Evolutionary conservation across 2,797 vertebrate genomes (phyloP).

Genomic region (Melanotaenia boesemani): DNA sequence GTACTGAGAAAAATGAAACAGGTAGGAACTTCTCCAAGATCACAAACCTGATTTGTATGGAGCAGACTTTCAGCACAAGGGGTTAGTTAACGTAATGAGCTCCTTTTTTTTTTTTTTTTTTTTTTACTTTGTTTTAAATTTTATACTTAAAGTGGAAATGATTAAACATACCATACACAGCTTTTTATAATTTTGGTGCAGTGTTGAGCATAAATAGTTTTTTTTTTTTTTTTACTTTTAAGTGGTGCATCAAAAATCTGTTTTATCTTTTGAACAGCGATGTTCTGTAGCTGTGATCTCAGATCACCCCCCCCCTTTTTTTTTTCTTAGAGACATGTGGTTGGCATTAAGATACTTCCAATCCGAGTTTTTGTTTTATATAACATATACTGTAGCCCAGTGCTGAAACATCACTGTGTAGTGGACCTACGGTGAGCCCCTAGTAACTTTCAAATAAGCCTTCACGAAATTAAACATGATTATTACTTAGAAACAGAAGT

Average conservation of each 20-base stretch:
- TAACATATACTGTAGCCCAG: constrained; percentile 1
- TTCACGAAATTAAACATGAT: not conserved
- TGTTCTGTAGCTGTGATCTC: constrained; percentile 26
- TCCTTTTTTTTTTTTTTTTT: not conserved
- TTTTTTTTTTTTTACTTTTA: constrained; percentile 3
- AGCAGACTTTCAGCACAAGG: constrained; percentile 1
- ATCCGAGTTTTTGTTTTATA: constrained; percentile 33
- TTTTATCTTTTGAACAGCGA: constrained; percentile 31
- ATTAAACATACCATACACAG: not conserved
- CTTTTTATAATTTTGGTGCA: not conserved
- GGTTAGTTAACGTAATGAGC: not conserved
- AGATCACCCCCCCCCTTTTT: constrained; percentile 29
- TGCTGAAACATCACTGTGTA: constrained; percentile 13
- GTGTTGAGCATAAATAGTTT: constrained; percentile 16
- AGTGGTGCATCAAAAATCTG: constrained; percentile 24
- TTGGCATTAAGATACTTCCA: constrained; percentile 33
- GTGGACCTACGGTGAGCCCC: not conserved
- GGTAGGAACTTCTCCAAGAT: not conserved
- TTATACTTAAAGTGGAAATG: not conserved
- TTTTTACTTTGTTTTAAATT: not conserved
- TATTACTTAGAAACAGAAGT: not conserved
- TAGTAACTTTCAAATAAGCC: constrained; percentile 19
- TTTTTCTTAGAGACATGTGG: constrained; percentile 36
- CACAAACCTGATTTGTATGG: not conserved
- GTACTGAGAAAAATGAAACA: too few species aligned